These are phyloP conservation scores for Athene noctua DNA, from an alignment of 2,113 vertebrate species.

Conservation along the genomic window DNA sequence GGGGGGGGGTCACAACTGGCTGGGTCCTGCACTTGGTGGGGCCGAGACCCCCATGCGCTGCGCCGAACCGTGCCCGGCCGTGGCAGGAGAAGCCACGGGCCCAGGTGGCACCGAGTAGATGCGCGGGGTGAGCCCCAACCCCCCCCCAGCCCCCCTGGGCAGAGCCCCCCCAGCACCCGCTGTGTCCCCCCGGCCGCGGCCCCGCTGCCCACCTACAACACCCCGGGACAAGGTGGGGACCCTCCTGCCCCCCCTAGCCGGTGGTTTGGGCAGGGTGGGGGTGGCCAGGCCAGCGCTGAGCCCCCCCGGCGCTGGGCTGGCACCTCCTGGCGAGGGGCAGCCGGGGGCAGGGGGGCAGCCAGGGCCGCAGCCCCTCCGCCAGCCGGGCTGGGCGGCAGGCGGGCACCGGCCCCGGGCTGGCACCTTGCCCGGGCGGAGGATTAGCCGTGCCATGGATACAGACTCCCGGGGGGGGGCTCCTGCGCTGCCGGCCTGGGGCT, in stretches of 20 bases:
- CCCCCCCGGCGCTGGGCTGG: background rate
- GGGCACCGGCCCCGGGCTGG: background rate
- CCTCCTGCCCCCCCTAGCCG: rapidly evolving
- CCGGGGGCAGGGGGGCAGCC: background rate
- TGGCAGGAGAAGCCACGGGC: background rate
- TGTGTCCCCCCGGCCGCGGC: rapidly evolving
- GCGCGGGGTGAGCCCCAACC: background rate
- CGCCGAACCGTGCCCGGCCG: rapidly evolving
- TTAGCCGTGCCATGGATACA: slow-evolving; percentile 43
- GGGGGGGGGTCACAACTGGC: rapidly evolving
- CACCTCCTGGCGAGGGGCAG: background rate
- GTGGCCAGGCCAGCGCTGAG: rapidly evolving
- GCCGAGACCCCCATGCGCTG: background rate
- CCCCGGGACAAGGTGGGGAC: rapidly evolving
- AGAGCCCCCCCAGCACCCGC: background rate
- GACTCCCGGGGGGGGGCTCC: background rate
- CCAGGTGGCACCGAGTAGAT: rapidly evolving
- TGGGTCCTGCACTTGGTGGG: background rate
- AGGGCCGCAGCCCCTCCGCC: background rate
- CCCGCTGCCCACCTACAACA: background rate
- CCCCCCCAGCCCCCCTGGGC: background rate
- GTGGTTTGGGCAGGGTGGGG: rapidly evolving
- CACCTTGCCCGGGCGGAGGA: background rate
- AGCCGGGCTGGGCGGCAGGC: background rate
- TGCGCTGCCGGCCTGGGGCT: background rate